Base-by-base conservation (phyloP, 2,797 vertebrate genomes). In the Micrastur ruficollis region DNA sequence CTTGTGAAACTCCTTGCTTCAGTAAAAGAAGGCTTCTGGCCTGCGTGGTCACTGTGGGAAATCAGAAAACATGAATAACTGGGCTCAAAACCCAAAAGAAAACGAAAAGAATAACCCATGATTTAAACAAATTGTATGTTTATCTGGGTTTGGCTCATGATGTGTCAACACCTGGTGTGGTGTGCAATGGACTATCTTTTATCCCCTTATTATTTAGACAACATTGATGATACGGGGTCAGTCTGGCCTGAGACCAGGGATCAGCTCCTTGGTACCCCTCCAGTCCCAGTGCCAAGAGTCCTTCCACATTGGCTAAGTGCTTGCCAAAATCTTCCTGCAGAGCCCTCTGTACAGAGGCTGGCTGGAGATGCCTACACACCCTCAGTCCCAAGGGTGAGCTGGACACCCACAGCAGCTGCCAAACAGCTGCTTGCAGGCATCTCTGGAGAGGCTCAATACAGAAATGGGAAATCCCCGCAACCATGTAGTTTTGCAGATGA, bases 261-360 rank as follows among this genome's bases (percentile, higher is more conserved):
- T 66, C 70, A 53, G 14, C 32, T 62, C 20, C 52, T 78, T 74
- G 22, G 46, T 63, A 72, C n/a, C 27, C 10, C 36, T 86, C 15
- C 27, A 49, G 46, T 71, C 15, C n/a, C 4, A 4, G 15, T 38
- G 20, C 36, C 16, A 38, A 32, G 23, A 14, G 5, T 65, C 18
- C 23, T 88, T 50, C 59, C 49, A 20, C 8, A 1, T 4, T 38
- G 14, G 4, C 26, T 68, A 14, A 52, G 40, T 29, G 67, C 19
- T 79, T 42, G 5, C n/a, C 17, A 21, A 81, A 62, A 27, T 44
- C 76, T 40, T 70, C 23, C 22, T 23, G 32, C 46, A 87, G 74
- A 89, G 3, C 1, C 1, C 15, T 40, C 23, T 38, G 16, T 0
- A 0, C 12, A 26, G 73, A 42, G 44, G 20, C 29, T 84, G 32